Percentiles rank a stretch among this genome's conserved stretches.
Evolutionary conservation across 2,888 invertebrate species (phyloP).

Genomic region (Apodemia zela): DNA sequence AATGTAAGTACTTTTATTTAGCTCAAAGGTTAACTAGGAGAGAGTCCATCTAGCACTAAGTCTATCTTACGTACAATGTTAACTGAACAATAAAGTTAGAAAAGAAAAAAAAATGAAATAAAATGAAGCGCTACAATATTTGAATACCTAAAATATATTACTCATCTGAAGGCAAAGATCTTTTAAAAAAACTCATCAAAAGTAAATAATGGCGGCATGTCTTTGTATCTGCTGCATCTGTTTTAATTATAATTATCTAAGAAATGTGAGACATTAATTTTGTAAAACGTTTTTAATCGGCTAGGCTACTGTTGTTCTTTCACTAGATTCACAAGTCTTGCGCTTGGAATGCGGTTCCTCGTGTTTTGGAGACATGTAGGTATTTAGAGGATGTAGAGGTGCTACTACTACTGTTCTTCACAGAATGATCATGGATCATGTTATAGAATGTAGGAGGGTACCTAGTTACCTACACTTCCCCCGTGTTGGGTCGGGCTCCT

Average conservation of each 20-base stretch:
- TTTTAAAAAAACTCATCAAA: no score
- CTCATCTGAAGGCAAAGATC: not conserved
- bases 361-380: conserved; percentile 5
- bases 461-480: no score
- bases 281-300: conserved; percentile 9
- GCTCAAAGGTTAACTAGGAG: no score
- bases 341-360: not conserved
- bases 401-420: not conserved
- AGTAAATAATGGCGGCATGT: not conserved
- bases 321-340: conserved; percentile 6
- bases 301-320: conserved; percentile 8
- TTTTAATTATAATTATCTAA: conserved; percentile 18
- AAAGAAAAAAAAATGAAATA: no score
- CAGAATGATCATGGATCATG: not conserved
- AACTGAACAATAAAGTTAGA: no score
- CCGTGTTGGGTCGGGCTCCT: no score
- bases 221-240: not conserved
- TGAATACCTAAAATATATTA: no score
- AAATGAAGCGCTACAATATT: no score
- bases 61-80: no score
- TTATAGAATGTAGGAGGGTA: no score
- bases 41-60: no score
- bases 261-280: conserved; percentile 16
- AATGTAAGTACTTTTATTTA: no score
- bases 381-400: not conserved